A percentile compares a stretch with the other conserved stretches of the same genome.
These are phyloP conservation scores for Bombyx huttoni DNA, from an alignment of 2,888 invertebrate genomes.

Conservation along the genomic window DNA sequence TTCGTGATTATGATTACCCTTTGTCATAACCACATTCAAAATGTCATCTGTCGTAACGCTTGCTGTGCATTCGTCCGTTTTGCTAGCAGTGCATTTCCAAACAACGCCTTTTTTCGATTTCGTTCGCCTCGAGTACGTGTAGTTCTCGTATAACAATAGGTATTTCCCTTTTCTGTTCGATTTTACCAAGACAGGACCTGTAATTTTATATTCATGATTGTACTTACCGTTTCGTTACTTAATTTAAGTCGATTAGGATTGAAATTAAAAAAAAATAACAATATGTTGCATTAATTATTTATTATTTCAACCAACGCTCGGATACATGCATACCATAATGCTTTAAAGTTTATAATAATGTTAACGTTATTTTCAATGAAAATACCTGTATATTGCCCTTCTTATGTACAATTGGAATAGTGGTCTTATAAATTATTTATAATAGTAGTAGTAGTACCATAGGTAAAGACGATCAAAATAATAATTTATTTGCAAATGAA, in stretches of 20 bases:
- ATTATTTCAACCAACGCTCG: too few species aligned
- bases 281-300: too few species aligned
- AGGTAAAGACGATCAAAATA: too few species aligned
- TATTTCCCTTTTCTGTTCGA: conserved; percentile 39
- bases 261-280: too few species aligned
- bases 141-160: conserved; percentile 35
- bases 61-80: conserved; percentile 40
- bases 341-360: too few species aligned
- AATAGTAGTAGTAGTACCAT: too few species aligned
- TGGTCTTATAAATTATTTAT: too few species aligned
- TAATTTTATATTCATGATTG: conserved; percentile 7
- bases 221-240: neutral
- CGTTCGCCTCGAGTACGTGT: conserved; percentile 34
- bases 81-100: conserved; percentile 51
- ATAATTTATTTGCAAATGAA: too few species aligned
- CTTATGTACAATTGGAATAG: too few species aligned
- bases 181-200: conserved; percentile 52
- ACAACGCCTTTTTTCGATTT: conserved; percentile 54
- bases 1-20: conserved; percentile 36
- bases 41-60: conserved; percentile 37
- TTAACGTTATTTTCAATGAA: too few species aligned
- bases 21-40: conserved; percentile 35
- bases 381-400: too few species aligned
- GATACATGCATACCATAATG: too few species aligned
- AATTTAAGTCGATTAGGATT: neutral